Base-by-base conservation (phyloP, 1,140 invertebrate species). In the Drosophila insularis region DNA sequence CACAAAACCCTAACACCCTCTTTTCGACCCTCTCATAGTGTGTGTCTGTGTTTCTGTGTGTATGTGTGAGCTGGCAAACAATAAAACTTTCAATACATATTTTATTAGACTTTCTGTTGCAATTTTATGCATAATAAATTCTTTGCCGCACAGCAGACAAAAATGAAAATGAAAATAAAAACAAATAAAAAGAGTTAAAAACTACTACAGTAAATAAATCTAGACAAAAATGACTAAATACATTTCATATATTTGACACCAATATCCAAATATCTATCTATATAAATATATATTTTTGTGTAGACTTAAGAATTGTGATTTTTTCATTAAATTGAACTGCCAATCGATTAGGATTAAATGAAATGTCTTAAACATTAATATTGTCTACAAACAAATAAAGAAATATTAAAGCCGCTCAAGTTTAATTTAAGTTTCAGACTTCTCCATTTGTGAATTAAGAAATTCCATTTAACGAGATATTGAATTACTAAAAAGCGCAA, bases 11-110 rank as follows among this genome's bases (percentile, higher is more conserved):
- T 46, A 2, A 8, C 10, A 4, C 43, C 10, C 43, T 11, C 14
- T 46, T 35, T 10, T 8, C 32, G 2, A 0, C 32, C 10, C 32
- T 35, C 10, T 1, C 32, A n/a, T n/a, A 8, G 8, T 35, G 6
- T 32, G 10, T 11, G 32, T 35, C 8, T 21, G 31, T 27, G 55
- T 61, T 2, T 21, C 1, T 21, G 2, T 21, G 21, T 21, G 21
- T 21, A 21, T 21, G 21, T 1, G 43, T 53, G n/a, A 50, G 39
- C 61, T 67, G 68, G 60, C 53, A 55, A 82, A 71, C 80, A 87
- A 89, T 87, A 89, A 80, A 87, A 87, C 77, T 89, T 84, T 89
- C 84, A 80, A 87, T 86, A 81, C 65, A 85, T 74, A 84, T 87
- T 89, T 89, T 84, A 87, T 89, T 80, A 64, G 76, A 84, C 74